Base-by-base conservation (phyloP, 2,797 vertebrate species). In the Atherinosoma microstoma region DNA sequence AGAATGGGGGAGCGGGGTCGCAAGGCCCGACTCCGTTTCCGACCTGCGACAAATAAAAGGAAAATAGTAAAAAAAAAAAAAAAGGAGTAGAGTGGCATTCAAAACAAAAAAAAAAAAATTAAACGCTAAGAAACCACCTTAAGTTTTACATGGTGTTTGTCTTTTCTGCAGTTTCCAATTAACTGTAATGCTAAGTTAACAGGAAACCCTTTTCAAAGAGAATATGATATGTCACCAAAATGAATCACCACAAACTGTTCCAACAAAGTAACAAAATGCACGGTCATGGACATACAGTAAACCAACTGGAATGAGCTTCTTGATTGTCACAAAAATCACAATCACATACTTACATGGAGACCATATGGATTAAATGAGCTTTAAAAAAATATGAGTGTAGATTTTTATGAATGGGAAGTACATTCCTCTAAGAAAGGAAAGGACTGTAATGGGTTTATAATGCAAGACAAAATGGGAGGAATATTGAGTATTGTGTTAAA, bases 1-100 rank as follows among this genome's bases (percentile, higher is more conserved):
- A 96, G 84, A 80, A 97, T 95, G 11, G 98, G 97, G 75, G 97
- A 97, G 64, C 90, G 94, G 32, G 96, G 96, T 22, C 93, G 96
- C 85, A 94, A 91, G 3, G 94, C 85, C 66, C 96, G 94, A 65
- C 94, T 94, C 92, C 94, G 95, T 94, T 94, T 95, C 75, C 96
- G 96, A 76, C 97, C 98, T 99, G 81, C 2, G 4, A 51, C 36
- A 58, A 42, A 10, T 57, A 49, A 79, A 18, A 57, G 7, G 7
- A 61, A 45, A 60, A 67, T 6, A 64, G 35, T 16, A 22, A 67
- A 20, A 10, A 70, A 57, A 51, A 67, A 22, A 10, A 70, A 57
- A 51, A n/a, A n/a, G n/a, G 32, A 27, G n/a, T 32, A 4, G 18
- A 6, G 5, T 58, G 29, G 20, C 4, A 58, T 10, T 56, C 22